Conservation (phyloP, 2,797 vertebrate genomes). For the Hozukius guyotensis region DNA sequence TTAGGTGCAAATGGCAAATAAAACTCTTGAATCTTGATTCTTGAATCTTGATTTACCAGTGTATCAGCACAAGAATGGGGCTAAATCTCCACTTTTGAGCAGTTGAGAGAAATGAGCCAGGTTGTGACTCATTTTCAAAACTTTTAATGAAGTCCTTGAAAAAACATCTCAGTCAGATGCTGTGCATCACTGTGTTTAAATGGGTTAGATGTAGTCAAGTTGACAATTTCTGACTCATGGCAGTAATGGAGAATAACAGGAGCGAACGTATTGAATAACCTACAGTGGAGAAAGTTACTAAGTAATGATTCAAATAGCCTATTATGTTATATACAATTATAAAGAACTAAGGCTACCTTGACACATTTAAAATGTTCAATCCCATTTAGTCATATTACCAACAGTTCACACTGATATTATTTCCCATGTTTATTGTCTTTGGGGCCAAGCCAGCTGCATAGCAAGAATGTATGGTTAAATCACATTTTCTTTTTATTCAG, state of each 20-base stretch:
- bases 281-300: neutral
- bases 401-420: neutral
- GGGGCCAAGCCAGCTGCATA: neutral
- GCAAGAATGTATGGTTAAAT: slow-evolving; percentile 26
- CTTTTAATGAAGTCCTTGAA: neutral
- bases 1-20: too few species aligned
- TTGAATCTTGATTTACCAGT: too few species aligned
- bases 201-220: neutral
- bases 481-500: slow-evolving; percentile 33
- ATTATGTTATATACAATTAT: neutral
- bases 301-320: neutral
- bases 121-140: neutral
- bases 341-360: neutral
- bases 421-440: neutral
- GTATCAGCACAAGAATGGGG: neutral
- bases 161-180: neutral
- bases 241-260: neutral
- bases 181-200: neutral
- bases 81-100: neutral
- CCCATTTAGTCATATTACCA: neutral
- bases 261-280: neutral
- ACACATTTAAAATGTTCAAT: neutral
- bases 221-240: neutral
- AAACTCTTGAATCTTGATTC: too few species aligned
- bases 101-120: neutral